Evolutionary conservation across 2,797 vertebrate species (phyloP).

Genomic region (Philypnodon macrostomus): DNA sequence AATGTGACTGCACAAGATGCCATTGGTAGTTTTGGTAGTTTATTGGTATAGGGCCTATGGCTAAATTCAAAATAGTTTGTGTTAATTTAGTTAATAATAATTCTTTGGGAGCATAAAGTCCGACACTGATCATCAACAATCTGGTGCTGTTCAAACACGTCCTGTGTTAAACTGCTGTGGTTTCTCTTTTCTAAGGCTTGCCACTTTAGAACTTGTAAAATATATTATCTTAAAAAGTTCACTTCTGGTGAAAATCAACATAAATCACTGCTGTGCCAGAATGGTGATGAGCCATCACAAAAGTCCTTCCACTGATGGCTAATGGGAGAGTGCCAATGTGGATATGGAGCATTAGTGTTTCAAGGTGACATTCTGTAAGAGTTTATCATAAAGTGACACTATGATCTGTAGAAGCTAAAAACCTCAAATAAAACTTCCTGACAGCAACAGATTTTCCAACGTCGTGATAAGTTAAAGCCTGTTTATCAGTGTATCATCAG

Average conservation of each 20-base stretch:
- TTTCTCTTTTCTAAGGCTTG: background rate
- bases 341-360: constrained; percentile 23
- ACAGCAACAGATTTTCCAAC: constrained; percentile 6
- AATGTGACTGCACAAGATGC: too few relatives aligned
- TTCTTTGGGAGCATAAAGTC: too few relatives aligned
- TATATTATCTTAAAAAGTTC: constrained; percentile 23
- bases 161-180: background rate
- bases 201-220: background rate
- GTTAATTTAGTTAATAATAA: too few relatives aligned
- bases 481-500: background rate
- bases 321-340: constrained; percentile 20
- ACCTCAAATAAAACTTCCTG: background rate
- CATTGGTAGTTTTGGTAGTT: too few relatives aligned
- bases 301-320: constrained; percentile 21
- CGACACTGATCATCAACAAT: too few relatives aligned
- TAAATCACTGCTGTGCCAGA: constrained; percentile 9
- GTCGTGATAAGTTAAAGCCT: background rate
- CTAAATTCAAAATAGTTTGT: too few relatives aligned
- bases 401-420: constrained; percentile 7
- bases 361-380: constrained; percentile 39
- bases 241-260: constrained; percentile 11
- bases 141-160: too few relatives aligned
- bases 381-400: constrained; percentile 8
- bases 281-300: constrained; percentile 12
- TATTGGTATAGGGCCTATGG: too few relatives aligned